Evolutionary conservation across 2,888 invertebrate species (phyloP).

Genomic region (Trachelus iudaicus): DNA sequence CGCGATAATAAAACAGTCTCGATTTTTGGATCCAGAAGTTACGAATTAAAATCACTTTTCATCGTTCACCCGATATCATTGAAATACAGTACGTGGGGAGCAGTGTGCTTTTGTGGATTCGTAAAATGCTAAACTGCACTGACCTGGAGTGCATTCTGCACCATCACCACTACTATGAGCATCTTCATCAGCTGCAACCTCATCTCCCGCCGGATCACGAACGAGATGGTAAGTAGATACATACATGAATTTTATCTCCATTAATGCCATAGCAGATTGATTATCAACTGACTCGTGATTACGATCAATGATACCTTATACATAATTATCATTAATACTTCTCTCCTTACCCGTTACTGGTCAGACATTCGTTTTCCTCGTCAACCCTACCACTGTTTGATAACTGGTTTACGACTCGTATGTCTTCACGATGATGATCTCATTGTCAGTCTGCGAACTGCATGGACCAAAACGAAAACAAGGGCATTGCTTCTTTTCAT

Average conservation of each 20-base stretch:
- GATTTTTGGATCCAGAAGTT: neutral
- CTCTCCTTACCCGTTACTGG: neutral
- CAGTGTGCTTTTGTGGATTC: conserved; percentile 1
- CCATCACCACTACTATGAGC: conserved; percentile 80
- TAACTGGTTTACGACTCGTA: neutral
- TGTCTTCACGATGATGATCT: neutral
- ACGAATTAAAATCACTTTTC: neutral
- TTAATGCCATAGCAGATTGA: neutral
- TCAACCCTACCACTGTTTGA: neutral
- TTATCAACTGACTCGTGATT: neutral
- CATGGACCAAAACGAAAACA: neutral
- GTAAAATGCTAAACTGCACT: conserved; percentile 78
- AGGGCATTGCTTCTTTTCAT: neutral
- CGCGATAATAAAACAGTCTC: neutral
- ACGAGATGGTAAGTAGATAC: conserved; percentile 66
- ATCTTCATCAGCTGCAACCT: conserved; percentile 76
- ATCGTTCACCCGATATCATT: neutral
- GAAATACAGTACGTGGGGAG: neutral
- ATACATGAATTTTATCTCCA: neutral
- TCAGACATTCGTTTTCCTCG: neutral
- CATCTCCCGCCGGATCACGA: conserved; percentile 76
- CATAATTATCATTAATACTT: neutral
- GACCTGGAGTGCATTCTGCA: conserved; percentile 82
- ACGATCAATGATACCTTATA: neutral
- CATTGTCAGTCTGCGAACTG: neutral